Conservation (phyloP, 2,113 vertebrate genomes). For the Martes martes region DNA sequence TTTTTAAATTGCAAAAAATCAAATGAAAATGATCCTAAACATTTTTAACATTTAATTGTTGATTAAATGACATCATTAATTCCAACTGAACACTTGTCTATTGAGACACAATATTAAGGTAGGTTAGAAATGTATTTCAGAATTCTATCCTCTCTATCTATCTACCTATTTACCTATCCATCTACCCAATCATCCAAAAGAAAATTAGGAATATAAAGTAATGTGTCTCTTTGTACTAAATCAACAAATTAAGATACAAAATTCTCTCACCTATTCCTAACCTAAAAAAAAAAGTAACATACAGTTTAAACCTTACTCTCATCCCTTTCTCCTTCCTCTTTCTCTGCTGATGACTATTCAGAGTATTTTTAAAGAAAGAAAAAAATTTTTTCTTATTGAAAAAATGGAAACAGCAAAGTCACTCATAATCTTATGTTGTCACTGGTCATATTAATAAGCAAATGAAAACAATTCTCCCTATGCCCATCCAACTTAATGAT, state of each 20-base stretch:
- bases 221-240: not conserved
- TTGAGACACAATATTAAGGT: not conserved
- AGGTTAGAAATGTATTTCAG: not conserved
- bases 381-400: not conserved
- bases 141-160: not conserved
- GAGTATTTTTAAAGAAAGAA: not conserved
- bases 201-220: not conserved
- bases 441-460: not conserved
- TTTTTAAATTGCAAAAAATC: not conserved
- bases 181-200: not conserved
- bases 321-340: not conserved
- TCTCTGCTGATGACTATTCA: not conserved
- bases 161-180: not conserved
- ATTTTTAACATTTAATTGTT: not conserved
- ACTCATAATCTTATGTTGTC: not conserved
- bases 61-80: not conserved
- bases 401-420: not conserved
- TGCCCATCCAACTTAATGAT: not conserved
- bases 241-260: not conserved
- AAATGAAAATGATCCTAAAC: not conserved
- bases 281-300: not conserved
- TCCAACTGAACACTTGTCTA: not conserved
- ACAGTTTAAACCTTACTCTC: not conserved
- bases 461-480: not conserved
- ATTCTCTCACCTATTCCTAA: not conserved